These are phyloP conservation scores for Polypedilum vanderplanki DNA, from an alignment of 1,140 invertebrate species.

Conservation along the genomic window DNA sequence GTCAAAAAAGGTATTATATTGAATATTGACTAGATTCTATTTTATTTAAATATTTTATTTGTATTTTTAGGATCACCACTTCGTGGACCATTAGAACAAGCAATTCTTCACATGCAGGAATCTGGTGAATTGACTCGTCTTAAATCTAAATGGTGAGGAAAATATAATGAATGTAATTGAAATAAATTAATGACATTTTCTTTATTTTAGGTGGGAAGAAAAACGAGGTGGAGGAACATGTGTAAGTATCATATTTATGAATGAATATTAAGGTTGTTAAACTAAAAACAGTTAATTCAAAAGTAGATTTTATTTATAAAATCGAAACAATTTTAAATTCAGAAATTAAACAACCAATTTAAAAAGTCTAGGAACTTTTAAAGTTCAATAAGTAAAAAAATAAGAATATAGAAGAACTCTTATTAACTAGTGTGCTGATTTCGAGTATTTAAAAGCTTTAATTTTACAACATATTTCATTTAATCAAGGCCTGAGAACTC, in stretches of 20 bases:
- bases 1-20: constrained; percentile 18
- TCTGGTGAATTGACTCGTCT: constrained; percentile 64
- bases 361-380: too few species aligned
- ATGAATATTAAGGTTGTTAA: too few species aligned
- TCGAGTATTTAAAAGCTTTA: too few species aligned
- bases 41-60: background rate
- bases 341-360: too few species aligned
- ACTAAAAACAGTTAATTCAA: too few species aligned
- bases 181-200: background rate
- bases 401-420: too few species aligned
- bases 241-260: constrained; percentile 36
- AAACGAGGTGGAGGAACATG: constrained; percentile 54
- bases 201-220: constrained; percentile 55
- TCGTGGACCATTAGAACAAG: constrained; percentile 63
- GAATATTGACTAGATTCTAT: background rate
- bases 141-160: constrained; percentile 77
- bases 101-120: constrained; percentile 75
- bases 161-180: background rate
- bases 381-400: too few species aligned
- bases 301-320: too few species aligned
- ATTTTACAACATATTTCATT: too few species aligned
- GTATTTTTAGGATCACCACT: constrained; percentile 62
- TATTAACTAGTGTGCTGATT: too few species aligned
- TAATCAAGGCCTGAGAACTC: too few species aligned
- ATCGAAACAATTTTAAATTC: too few species aligned